phyloP scores from a whole-genome alignment of 2,113 vertebrate genomes.

The Eretmochelys imbricata region DNA sequence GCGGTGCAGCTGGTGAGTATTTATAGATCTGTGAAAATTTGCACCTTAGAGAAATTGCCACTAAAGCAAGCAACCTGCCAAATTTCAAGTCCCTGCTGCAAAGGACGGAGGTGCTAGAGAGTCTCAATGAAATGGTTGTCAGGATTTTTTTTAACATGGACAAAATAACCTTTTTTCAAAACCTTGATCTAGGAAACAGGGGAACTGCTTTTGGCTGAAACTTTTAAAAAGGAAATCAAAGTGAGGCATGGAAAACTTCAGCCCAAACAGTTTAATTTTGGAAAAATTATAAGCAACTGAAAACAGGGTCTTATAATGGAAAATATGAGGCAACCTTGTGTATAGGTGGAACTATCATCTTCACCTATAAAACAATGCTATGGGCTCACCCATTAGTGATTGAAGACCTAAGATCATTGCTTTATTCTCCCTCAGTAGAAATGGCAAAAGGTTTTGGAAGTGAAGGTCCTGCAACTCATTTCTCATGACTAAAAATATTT shows the following conservation, averaged over 20 bases:
- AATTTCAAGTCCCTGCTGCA: background rate
- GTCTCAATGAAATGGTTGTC: background rate
- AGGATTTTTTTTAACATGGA: background rate
- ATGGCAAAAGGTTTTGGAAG: background rate
- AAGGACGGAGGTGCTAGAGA: background rate
- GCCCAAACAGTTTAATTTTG: too few species aligned
- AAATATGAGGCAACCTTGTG: too few species aligned
- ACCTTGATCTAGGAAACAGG: background rate
- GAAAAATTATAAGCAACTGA: background rate
- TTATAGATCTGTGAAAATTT: background rate
- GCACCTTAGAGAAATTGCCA: background rate
- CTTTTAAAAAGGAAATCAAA: background rate
- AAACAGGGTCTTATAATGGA: background rate
- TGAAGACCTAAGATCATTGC: background rate
- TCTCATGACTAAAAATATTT: background rate
- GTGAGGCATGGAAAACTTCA: background rate
- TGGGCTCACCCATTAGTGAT: background rate
- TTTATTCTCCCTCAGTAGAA: background rate
- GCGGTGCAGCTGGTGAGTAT: background rate
- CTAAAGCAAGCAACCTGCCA: background rate
- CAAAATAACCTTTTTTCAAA: background rate
- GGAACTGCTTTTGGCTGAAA: background rate
- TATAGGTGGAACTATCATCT: too few species aligned
- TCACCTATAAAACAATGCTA: background rate
- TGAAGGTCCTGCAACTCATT: background rate